A percentile compares a stretch with the other conserved stretches of the same genome.
Conservation (phyloP, 1,140 invertebrate genomes). For the Leptopilina clavipes region DNA sequence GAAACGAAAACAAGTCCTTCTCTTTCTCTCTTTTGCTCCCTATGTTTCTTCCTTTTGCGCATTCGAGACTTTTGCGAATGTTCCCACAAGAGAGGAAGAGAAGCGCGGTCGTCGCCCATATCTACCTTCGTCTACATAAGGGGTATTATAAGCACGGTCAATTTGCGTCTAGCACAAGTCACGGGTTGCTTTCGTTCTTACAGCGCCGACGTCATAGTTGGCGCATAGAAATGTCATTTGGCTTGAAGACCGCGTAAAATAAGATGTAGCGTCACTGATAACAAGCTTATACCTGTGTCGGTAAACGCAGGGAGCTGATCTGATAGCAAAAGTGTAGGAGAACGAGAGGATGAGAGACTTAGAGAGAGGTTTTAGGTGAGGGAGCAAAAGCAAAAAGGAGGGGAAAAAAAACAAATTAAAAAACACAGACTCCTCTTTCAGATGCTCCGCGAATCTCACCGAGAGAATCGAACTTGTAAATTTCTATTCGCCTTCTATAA, state of each 20-base stretch:
- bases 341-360: background rate
- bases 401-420: slow-evolving; percentile 20
- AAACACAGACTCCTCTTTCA: slow-evolving; percentile 13
- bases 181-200: slow-evolving; percentile 62
- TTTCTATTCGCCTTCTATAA: slow-evolving; percentile 65
- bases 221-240: slow-evolving; percentile 73
- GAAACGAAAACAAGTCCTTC: background rate
- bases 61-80: slow-evolving; percentile 37
- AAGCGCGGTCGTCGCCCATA: background rate
- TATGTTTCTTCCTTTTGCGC: background rate
- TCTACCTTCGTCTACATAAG: slow-evolving; percentile 18
- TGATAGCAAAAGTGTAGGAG: slow-evolving; percentile 31
- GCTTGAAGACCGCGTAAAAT: slow-evolving; percentile 72
- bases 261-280: slow-evolving; percentile 75
- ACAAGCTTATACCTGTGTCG: slow-evolving; percentile 57
- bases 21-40: too few relatives aligned
- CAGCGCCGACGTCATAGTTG: slow-evolving; percentile 72
- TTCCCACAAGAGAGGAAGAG: slow-evolving; percentile 34
- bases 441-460: slow-evolving; percentile 38
- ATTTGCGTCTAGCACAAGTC: slow-evolving; percentile 74
- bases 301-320: slow-evolving; percentile 39
- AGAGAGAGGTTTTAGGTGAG: background rate
- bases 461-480: slow-evolving; percentile 63
- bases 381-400: background rate
- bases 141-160: slow-evolving; percentile 62